Conservation (phyloP, 2,113 vertebrate species). For the Microtus montanus region DNA sequence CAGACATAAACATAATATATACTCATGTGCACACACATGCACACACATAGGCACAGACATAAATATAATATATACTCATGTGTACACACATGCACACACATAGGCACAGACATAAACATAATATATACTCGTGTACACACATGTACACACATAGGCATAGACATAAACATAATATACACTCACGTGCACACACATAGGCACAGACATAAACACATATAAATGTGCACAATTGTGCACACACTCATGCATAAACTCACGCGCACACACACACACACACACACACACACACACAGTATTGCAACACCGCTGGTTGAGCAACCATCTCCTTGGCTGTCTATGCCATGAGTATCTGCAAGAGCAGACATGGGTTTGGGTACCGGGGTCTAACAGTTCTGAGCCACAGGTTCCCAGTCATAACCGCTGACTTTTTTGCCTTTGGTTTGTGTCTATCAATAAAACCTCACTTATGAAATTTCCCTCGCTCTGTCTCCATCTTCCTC, state of each 20-base stretch:
- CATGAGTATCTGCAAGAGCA: not conserved
- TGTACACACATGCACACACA: no score
- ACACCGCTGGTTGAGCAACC: not conserved
- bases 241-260: no score
- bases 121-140: no score
- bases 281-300: not conserved
- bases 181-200: no score
- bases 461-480: conserved; percentile 52
- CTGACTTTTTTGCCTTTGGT: not conserved
- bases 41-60: no score
- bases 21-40: no score
- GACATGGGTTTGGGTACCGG: not conserved
- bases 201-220: no score
- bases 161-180: no score
- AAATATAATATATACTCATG: no score
- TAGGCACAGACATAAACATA: no score
- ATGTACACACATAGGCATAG: no score
- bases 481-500: conserved; percentile 46
- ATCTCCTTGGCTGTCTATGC: not conserved
- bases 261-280: not conserved
- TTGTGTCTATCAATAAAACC: conserved; percentile 6
- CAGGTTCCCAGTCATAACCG: not conserved
- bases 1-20: no score
- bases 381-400: not conserved
- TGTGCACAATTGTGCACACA: not conserved